Base-by-base conservation (phyloP, 2,888 invertebrate genomes). In the Eulithis prunata region DNA sequence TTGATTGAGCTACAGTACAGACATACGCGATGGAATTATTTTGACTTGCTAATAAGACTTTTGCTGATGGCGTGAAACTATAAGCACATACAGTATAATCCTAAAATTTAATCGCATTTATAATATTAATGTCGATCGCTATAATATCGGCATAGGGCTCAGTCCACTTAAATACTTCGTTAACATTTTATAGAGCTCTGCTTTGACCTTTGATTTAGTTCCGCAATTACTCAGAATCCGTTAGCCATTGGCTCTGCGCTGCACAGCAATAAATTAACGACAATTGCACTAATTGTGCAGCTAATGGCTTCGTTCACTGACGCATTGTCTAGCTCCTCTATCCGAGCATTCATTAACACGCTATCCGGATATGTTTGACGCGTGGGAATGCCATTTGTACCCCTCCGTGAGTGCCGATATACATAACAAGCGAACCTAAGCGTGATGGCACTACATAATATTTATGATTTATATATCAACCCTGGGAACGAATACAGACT, bases 281-380 rank as follows among this genome's bases (percentile, higher is more conserved):
- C 91, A 91, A 91, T 91, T 91, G 91, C 89, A 89, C 86, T 90
- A 93, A 92, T 91, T 91, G 91, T 87, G 86, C 87, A 87, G 87
- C 84, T 90, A 90, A 89, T 89, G 86, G 87, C 78, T 80, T 76
- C 78, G 80, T 80, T 86, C 85, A 77, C 82, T 87, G 85, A 85
- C 84, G 87, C 88, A 87, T 88, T 90, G 90, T 90, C 89, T 88
- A 87, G 86, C 84, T 81, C 78, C 73, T 80, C 84, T 80, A 83
- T 78, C 80, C 80, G 79, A 83, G 75, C 84, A 82, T 85, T 86
- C 82, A 87, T 89, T 87, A 84, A 78, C 72, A 73, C 80, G 72
- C 76, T 78, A 81, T 83, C 81, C 81, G 83, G 86, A 86, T 84
- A 83, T 83, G 82, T 85, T 86, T 80, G 83, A 82, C 78, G 81